Percentiles rank a stretch among this genome's conserved stretches.
phyloP scores from a whole-genome alignment of 2,888 invertebrate species.

The Selenia dentaria region DNA sequence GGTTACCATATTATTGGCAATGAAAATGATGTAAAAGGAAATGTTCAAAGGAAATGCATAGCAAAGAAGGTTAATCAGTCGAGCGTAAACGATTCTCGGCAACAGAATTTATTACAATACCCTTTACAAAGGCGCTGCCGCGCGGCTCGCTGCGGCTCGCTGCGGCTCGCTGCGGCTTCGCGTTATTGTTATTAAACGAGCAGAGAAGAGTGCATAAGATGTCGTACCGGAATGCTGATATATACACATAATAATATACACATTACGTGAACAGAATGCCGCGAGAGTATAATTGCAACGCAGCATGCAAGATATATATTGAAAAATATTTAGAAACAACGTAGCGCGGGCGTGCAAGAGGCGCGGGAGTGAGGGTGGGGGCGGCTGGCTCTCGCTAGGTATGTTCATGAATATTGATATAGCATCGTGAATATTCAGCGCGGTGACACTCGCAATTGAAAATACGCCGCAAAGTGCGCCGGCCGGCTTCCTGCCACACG shows the following conservation, averaged over 20 bases:
- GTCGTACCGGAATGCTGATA: constrained; percentile 1
- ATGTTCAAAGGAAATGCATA: constrained; percentile 31
- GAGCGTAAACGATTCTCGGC: constrained; percentile 33
- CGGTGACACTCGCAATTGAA: constrained; percentile 66
- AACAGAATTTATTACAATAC: constrained; percentile 32
- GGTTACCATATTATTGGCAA: constrained; percentile 6
- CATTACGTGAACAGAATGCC: too few species aligned
- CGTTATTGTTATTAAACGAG: constrained; percentile 24
- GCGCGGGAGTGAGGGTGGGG: constrained; percentile 11
- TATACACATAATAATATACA: too few species aligned
- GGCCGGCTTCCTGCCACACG: not conserved
- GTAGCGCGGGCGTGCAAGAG: not conserved
- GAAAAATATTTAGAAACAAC: constrained; percentile 34
- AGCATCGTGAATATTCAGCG: constrained; percentile 67
- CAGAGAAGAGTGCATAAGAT: constrained; percentile 3
- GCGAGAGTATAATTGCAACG: not conserved
- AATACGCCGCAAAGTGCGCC: constrained; percentile 54
- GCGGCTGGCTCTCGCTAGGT: constrained; percentile 27
- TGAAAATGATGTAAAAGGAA: constrained; percentile 21
- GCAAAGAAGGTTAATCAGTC: constrained; percentile 32
- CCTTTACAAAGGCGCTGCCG: constrained; percentile 15
- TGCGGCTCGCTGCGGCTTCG: not conserved
- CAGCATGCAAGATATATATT: constrained; percentile 16
- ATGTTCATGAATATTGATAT: constrained; percentile 72
- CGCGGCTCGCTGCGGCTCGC: constrained; percentile 3